Conservation (phyloP, 37 sponge, comb jelly and placozoan species). For the Hormiphora californensis region DNA sequence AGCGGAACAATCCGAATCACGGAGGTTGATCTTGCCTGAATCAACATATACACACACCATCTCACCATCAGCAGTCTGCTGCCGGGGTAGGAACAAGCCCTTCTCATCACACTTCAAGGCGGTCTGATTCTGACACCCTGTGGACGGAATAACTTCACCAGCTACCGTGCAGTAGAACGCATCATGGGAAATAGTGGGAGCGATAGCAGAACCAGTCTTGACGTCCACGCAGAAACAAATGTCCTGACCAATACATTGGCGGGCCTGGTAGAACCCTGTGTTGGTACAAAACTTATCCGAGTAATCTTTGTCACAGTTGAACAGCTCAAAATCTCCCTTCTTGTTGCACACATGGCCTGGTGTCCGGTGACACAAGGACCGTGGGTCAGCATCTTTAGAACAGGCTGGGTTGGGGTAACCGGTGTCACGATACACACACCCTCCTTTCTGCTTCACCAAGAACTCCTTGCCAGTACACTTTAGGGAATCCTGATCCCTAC, state of each 20-base stretch:
- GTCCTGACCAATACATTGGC: neutral
- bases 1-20: neutral
- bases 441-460: constrained; percentile 10
- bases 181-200: neutral
- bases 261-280: neutral
- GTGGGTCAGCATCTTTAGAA: neutral
- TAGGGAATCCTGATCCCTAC: neutral
- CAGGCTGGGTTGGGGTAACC: neutral
- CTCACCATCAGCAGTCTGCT: neutral
- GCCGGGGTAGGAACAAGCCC: neutral
- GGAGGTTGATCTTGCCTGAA: neutral
- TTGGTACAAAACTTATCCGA: neutral
- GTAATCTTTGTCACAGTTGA: neutral
- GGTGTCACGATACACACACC: neutral
- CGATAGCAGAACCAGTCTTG: neutral
- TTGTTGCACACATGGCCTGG: neutral
- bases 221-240: constrained; percentile 43
- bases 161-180: neutral
- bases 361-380: neutral
- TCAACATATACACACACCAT: neutral
- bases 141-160: neutral
- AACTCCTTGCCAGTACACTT: neutral
- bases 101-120: neutral
- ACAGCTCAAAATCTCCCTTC: neutral
- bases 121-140: constrained; percentile 6